Conservation (phyloP, 1,140 invertebrate genomes). For the Phthorimaea operculella region DNA sequence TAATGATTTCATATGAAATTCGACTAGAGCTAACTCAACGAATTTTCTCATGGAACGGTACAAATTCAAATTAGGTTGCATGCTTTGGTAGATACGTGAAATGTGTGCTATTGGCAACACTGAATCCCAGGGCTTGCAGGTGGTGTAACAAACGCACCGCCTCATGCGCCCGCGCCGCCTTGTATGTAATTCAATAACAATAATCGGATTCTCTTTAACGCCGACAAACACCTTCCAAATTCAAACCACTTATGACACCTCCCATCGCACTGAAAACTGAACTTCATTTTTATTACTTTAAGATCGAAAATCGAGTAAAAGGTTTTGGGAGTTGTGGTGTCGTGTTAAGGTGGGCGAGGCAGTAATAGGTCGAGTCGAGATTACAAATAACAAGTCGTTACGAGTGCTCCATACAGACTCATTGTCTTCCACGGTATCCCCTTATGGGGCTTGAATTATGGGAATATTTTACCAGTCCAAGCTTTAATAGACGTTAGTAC, state of each 20-base stretch:
- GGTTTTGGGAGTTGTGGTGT: too few relatives aligned
- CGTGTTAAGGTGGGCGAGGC: background rate
- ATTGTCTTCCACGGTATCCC: slow-evolving; percentile 17
- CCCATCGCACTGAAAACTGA: background rate
- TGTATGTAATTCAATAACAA: slow-evolving; percentile 33
- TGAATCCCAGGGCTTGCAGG: background rate
- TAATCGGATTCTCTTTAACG: slow-evolving; percentile 34
- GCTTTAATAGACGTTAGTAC: background rate
- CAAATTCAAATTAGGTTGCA: too few relatives aligned
- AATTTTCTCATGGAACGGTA: too few relatives aligned
- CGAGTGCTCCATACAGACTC: slow-evolving; percentile 12
- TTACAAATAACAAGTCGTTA: slow-evolving; percentile 37
- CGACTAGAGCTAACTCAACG: too few relatives aligned
- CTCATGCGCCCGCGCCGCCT: background rate
- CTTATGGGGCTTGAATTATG: background rate
- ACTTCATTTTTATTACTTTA: background rate
- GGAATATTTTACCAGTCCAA: background rate
- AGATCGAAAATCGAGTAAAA: background rate
- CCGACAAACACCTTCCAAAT: slow-evolving; percentile 4
- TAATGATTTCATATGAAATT: too few relatives aligned
- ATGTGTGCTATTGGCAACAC: background rate
- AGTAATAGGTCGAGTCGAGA: slow-evolving; percentile 32
- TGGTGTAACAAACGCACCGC: slow-evolving; percentile 9
- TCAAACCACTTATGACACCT: background rate
- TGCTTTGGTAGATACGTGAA: too few relatives aligned